These are phyloP conservation scores for Prionace glauca DNA, from an alignment of 2,797 vertebrate species.

Conservation along the genomic window DNA sequence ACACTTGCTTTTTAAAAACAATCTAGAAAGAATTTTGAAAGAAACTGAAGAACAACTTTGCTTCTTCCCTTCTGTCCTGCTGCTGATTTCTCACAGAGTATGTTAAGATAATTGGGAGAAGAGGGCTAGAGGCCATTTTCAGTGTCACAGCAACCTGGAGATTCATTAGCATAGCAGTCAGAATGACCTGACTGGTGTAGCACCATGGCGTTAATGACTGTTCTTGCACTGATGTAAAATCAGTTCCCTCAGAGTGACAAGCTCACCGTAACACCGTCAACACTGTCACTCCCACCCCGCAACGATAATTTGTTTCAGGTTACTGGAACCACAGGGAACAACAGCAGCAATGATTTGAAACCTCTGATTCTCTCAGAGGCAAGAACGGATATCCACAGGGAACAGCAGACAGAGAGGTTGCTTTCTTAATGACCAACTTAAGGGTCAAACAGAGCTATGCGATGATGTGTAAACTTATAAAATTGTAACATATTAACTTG, in stretches of 20 bases:
- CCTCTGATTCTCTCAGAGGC: not conserved
- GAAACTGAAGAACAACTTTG: not conserved
- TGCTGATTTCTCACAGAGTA: not conserved
- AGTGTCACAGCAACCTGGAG: not conserved
- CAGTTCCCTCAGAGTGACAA: not conserved
- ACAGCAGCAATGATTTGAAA: not conserved
- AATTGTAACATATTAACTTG: not conserved
- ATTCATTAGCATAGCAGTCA: not conserved
- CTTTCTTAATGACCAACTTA: not conserved
- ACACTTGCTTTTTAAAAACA: not conserved
- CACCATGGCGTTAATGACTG: not conserved
- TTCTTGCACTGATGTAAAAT: not conserved
- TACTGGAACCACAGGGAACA: not conserved
- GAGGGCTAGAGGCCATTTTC: not conserved
- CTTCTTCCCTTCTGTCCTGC: not conserved
- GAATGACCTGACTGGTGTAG: not conserved
- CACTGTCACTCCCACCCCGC: not conserved
- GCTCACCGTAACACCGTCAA: not conserved
- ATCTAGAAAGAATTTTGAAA: not conserved
- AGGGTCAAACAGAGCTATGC: not conserved
- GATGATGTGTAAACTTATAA: not conserved
- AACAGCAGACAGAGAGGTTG: not conserved
- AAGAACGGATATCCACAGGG: not conserved
- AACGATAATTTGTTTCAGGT: not conserved
- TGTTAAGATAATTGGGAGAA: not conserved